Evolutionary conservation across 2,113 vertebrate genomes (phyloP).

Genomic region (Sinocyclocheilus grahami): DNA sequence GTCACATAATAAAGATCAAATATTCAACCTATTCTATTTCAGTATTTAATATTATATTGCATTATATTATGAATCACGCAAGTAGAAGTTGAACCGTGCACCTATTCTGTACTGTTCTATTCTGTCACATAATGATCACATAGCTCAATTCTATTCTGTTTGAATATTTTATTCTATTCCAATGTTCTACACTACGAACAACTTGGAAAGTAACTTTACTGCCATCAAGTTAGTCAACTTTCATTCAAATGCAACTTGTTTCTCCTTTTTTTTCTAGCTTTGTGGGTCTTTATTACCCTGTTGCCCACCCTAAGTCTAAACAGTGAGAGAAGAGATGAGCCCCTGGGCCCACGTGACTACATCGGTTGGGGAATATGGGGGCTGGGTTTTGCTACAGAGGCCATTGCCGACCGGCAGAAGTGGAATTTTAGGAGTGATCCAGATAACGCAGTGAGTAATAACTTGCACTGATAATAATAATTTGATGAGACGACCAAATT

Average conservation of each 20-base stretch:
- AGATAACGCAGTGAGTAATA: conserved; percentile 75
- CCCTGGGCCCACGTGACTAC: conserved; percentile 76
- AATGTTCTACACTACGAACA: no score
- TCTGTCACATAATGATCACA: not conserved
- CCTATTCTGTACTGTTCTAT: not conserved
- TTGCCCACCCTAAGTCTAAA: conserved; percentile 82
- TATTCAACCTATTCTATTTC: no score
- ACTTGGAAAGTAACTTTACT: not conserved
- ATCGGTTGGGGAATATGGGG: conserved; percentile 78
- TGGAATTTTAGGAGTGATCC: conserved; percentile 77
- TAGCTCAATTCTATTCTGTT: not conserved
- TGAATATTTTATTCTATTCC: not conserved
- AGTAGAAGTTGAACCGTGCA: no score
- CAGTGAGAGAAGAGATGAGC: conserved; percentile 67
- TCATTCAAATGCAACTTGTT: not conserved
- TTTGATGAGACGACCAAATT: not conserved
- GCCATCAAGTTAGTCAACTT: no score
- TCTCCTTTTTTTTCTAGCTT: conserved; percentile 60
- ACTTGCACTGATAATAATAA: not conserved
- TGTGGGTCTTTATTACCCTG: conserved; percentile 81
- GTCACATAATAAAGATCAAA: no score
- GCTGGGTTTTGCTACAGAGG: conserved; percentile 75
- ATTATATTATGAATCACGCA: no score
- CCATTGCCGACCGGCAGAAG: conserved; percentile 81
- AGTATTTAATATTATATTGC: no score